phyloP scores from a whole-genome alignment of 1,140 invertebrate genomes.

The Drosophila ficusphila region DNA sequence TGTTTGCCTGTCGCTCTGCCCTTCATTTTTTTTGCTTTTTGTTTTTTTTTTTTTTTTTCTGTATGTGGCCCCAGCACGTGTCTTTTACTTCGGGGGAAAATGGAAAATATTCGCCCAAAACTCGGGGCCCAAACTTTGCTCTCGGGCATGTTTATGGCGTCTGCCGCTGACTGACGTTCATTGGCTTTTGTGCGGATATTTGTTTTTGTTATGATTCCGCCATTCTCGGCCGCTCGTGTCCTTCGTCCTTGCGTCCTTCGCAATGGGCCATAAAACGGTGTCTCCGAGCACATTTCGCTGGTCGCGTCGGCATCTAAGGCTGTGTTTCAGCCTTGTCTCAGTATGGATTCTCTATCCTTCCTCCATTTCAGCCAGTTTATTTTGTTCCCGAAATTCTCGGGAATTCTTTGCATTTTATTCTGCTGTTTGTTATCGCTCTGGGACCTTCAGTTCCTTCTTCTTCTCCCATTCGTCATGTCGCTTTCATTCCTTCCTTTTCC shows the following conservation, averaged over 20 bases:
- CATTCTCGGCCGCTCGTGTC: slow-evolving; percentile 39
- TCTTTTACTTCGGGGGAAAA: neutral
- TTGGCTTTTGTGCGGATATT: slow-evolving; percentile 70
- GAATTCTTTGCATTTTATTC: slow-evolving; percentile 43
- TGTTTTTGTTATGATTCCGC: slow-evolving; percentile 77
- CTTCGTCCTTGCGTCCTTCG: slow-evolving; percentile 32
- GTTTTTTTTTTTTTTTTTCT: neutral
- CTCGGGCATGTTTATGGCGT: slow-evolving; percentile 34
- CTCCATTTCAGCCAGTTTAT: slow-evolving; percentile 63
- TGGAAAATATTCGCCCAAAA: neutral
- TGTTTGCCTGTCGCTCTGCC: slow-evolving; percentile 16
- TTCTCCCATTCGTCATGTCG: neutral
- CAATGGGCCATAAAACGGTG: slow-evolving; percentile 67
- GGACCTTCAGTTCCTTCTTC: slow-evolving; percentile 18
- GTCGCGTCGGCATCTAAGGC: slow-evolving; percentile 58
- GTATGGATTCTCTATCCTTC: slow-evolving; percentile 21
- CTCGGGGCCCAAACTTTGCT: slow-evolving; percentile 7
- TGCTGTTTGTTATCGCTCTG: slow-evolving; percentile 36
- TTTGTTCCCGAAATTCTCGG: slow-evolving; percentile 67
- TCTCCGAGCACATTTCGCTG: slow-evolving; percentile 62
- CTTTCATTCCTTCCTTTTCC: slow-evolving; percentile 5
- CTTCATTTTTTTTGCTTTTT: slow-evolving; percentile 13
- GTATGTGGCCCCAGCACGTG: slow-evolving; percentile 24
- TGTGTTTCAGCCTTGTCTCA: slow-evolving; percentile 51
- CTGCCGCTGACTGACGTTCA: slow-evolving; percentile 59